Conservation (phyloP, 2,797 vertebrate genomes). For the Propithecus perrieri region DNA sequence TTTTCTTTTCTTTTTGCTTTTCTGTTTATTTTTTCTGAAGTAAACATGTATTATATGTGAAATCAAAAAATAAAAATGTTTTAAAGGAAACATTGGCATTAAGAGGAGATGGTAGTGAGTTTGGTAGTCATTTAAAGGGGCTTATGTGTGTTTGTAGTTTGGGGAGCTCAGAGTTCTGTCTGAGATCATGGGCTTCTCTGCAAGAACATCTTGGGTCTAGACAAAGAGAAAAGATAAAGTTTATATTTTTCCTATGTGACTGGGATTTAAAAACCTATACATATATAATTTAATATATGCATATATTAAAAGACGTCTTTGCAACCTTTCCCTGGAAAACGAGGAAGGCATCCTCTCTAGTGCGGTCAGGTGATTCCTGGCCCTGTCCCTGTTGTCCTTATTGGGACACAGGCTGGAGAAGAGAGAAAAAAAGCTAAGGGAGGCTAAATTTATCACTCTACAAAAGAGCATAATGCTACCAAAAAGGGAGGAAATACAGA, state of each 20-base stretch:
- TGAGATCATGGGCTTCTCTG: background rate
- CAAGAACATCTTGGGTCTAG: background rate
- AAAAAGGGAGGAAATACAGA: background rate
- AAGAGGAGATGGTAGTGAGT: background rate
- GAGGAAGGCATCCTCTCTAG: background rate
- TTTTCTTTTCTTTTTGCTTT: background rate
- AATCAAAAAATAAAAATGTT: background rate
- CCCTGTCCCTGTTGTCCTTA: background rate
- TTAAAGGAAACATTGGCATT: background rate
- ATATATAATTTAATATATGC: too few species aligned
- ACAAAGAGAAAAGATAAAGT: background rate
- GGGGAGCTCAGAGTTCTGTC: background rate
- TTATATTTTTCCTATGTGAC: too few species aligned
- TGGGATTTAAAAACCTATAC: too few species aligned
- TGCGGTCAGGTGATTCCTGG: background rate
- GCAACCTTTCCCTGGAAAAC: background rate
- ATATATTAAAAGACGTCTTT: background rate
- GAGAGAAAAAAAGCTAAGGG: background rate
- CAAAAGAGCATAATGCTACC: background rate
- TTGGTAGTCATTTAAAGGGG: background rate
- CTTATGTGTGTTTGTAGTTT: background rate
- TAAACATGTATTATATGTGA: background rate
- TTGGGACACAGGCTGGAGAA: background rate
- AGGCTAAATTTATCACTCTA: background rate
- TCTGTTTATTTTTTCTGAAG: background rate